Base-by-base conservation (phyloP, 2,888 invertebrate species). In the Clunio marinus region DNA sequence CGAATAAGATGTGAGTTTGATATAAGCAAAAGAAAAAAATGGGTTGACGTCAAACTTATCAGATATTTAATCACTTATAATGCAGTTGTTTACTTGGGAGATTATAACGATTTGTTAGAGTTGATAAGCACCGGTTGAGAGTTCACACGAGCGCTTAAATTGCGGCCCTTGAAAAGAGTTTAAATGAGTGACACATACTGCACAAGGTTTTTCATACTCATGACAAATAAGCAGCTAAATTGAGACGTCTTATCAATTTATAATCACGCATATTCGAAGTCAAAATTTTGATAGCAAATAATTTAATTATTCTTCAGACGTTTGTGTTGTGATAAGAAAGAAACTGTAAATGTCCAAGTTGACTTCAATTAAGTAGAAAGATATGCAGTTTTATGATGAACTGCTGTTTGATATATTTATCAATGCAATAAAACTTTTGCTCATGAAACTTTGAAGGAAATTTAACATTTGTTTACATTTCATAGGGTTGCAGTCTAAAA, bases 241-340 rank as follows among this genome's bases (percentile, higher is more conserved):
- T 4, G 32, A 51, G 51, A 8, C 20, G n/a, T 17, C 17, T 51
- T 51, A 51, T 51, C 51, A 51, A 51, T 17, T 51, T 17, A 17
- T 51, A 51, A 51, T 51, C 51, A 51, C 51, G 17, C 51, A 51
- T 51, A 51, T 51, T 51, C 10, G 51, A 22, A 51, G 51, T 51
- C 51, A 51, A 51, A 17, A 17, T 51, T 51, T 22, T 51, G 51
- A 51, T 51, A 51, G n/a, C n/a, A n/a, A n/a, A 22, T 51, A 20
- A 51, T 22, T 51, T 22, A 51, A 51, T 51, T 20, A 20, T 51
- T 20, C 15, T 20, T 8, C 15, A 51, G 51, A 7, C 51, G 20
- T 20, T 17, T 8, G 20, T 17, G 20, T 10, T 15, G 41, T 41
- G 41, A 41, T 41, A 41, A 41, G 41, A n/a, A n/a, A n/a, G n/a